Conservation (phyloP, 2,888 invertebrate genomes). For the Cacoxenus indagator region DNA sequence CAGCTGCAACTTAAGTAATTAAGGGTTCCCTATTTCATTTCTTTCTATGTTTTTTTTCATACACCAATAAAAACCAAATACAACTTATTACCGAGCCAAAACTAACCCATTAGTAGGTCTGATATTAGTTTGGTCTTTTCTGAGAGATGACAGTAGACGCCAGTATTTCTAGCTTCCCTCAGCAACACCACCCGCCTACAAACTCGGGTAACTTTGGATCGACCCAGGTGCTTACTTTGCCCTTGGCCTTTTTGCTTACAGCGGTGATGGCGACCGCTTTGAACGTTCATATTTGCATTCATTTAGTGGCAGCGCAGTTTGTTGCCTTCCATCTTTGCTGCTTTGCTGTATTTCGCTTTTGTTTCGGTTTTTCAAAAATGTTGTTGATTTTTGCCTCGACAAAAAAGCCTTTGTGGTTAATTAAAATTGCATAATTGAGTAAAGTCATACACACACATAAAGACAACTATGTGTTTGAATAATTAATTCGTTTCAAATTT, state of each 20-base stretch:
- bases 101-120: too few species aligned
- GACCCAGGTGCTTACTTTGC: neutral
- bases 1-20: too few species aligned
- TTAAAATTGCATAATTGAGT: conserved; percentile 48
- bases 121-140: too few species aligned
- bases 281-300: conserved; percentile 60
- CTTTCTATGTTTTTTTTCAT: too few species aligned
- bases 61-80: too few species aligned
- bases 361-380: conserved; percentile 22
- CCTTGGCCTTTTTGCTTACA: neutral
- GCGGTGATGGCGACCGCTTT: conserved; percentile 41
- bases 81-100: too few species aligned
- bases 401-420: conserved; percentile 47
- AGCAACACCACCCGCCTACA: too few species aligned
- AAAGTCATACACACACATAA: conserved; percentile 6
- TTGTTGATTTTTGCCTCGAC: neutral
- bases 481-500: conserved; percentile 21
- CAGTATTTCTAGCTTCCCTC: too few species aligned
- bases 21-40: too few species aligned
- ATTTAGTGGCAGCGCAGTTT: conserved; percentile 38
- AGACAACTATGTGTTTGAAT: neutral
- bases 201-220: neutral
- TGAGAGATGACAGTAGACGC: too few species aligned
- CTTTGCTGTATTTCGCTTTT: conserved; percentile 33
- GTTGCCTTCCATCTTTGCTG: conserved; percentile 18